Evolutionary conservation across 2,113 vertebrate genomes (phyloP).

Genomic region (Rhinopomastus cyanomelas): DNA sequence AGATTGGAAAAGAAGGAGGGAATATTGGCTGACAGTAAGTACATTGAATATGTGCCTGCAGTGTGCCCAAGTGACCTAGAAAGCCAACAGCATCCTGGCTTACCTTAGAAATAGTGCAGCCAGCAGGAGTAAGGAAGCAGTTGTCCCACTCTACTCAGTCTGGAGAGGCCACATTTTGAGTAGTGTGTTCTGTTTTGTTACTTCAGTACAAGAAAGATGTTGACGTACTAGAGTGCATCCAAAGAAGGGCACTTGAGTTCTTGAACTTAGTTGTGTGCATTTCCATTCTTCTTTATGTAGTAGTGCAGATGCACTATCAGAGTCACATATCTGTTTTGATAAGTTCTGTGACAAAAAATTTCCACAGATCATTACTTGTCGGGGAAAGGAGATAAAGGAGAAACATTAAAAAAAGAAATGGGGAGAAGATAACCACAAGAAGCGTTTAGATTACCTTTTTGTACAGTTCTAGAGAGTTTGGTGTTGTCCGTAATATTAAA

Average conservation of each 20-base stretch:
- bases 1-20: too few relatives aligned
- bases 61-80: too few relatives aligned
- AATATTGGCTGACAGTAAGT: too few relatives aligned
- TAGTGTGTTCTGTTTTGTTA: too few relatives aligned
- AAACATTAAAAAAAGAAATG: not conserved
- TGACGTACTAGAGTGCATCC: too few relatives aligned
- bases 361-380: not conserved
- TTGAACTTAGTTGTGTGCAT: not conserved
- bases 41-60: too few relatives aligned
- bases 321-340: not conserved
- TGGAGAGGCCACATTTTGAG: too few relatives aligned
- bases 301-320: not conserved
- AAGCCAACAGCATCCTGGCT: too few relatives aligned
- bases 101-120: too few relatives aligned
- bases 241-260: not conserved
- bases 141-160: too few relatives aligned
- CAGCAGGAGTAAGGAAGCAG: too few relatives aligned
- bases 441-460: not conserved
- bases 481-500: not conserved
- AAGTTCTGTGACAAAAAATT: not conserved
- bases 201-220: too few relatives aligned
- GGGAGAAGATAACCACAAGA: not conserved
- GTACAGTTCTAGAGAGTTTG: not conserved
- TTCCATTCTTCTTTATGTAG: not conserved
- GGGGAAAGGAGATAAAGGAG: not conserved